These are phyloP conservation scores for Camelus dromedarius DNA, from an alignment of 2,113 vertebrate genomes.

Conservation along the genomic window DNA sequence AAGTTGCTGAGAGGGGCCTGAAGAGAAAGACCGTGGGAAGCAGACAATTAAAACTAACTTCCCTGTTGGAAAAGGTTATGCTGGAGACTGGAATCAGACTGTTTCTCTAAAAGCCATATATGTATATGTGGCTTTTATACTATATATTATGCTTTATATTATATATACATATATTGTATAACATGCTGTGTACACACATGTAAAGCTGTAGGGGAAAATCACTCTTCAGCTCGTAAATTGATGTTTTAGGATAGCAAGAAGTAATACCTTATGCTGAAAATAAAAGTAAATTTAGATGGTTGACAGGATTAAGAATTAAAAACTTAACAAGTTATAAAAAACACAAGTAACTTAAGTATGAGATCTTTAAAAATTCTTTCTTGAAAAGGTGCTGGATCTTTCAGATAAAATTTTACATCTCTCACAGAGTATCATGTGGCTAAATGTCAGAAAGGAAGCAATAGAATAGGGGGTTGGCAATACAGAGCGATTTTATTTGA, in stretches of 20 bases:
- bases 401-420: slow-evolving; percentile 36
- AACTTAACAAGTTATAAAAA: not conserved
- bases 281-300: not conserved
- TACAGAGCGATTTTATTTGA: slow-evolving; percentile 52
- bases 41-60: not conserved
- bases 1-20: not conserved
- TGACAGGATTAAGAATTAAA: slow-evolving; percentile 23
- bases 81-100: not conserved
- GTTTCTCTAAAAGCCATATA: not conserved
- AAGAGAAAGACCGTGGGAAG: not conserved
- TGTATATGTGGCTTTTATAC: not conserved
- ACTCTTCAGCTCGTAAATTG: not conserved
- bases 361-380: not conserved
- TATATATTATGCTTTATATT: not conserved
- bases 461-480: not conserved
- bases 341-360: not conserved
- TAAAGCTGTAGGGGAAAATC: not conserved
- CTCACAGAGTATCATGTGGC: not conserved
- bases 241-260: not conserved
- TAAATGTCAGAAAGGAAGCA: slow-evolving; percentile 42
- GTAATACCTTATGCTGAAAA: not conserved
- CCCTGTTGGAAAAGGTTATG: not conserved
- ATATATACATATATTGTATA: not conserved
- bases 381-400: not conserved
- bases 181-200: not conserved